Percentiles rank a stretch among this genome's conserved stretches.
Evolutionary conservation across 1,140 invertebrate genomes (phyloP).

Genomic region (Argopecten irradians): DNA sequence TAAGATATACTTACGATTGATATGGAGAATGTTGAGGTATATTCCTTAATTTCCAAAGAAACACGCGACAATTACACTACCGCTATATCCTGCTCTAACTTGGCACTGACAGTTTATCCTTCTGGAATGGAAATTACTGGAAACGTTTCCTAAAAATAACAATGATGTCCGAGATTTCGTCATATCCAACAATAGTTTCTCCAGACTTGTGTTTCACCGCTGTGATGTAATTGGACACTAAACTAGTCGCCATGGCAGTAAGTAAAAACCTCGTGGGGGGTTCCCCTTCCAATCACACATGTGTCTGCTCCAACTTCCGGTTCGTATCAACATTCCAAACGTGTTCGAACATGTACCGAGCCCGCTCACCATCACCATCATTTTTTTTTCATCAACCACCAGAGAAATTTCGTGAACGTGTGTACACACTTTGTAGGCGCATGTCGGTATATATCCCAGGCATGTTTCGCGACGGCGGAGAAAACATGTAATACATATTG

Average conservation of each 20-base stretch:
- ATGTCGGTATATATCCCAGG: not conserved
- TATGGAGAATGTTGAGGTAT: not conserved
- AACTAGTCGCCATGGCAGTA: not conserved
- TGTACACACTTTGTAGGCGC: not conserved
- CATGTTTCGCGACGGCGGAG: not conserved
- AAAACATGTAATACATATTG: not conserved
- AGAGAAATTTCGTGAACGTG: not conserved
- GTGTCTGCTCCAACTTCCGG: not conserved
- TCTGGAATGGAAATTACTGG: not conserved
- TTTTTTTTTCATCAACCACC: not conserved
- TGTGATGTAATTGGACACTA: not conserved
- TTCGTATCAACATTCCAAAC: not conserved
- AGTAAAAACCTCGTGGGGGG: not conserved
- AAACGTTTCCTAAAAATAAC: conserved; percentile 1
- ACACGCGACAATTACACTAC: not conserved
- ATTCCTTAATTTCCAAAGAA: not conserved
- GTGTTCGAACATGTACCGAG: conserved; percentile 13
- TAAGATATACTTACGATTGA: not conserved
- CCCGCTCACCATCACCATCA: not conserved
- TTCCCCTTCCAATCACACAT: not conserved
- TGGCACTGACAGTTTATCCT: not conserved
- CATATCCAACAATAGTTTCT: not conserved
- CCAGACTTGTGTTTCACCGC: not conserved
- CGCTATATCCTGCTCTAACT: not conserved
- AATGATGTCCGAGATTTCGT: not conserved